Percentiles rank a stretch among this genome's conserved stretches.
Evolutionary conservation across 2,113 vertebrate genomes (phyloP).

Genomic region (Malurus alboscapulatus): DNA sequence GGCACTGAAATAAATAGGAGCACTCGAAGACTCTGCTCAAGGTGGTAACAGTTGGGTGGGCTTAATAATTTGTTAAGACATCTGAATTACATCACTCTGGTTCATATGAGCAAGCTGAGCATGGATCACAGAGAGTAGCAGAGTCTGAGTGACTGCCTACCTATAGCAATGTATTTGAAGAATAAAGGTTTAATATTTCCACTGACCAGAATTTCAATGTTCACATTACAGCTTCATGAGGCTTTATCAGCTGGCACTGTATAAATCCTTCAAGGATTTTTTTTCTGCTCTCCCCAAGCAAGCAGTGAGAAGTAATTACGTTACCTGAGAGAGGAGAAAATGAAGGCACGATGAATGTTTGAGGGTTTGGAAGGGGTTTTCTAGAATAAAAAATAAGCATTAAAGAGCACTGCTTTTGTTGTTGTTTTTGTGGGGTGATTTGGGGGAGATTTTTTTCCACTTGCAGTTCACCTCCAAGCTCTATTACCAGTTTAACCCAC

Average conservation of each 20-base stretch:
- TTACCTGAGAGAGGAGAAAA: neutral
- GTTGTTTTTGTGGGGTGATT: neutral
- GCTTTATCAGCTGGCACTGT: neutral
- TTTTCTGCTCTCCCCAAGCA: neutral
- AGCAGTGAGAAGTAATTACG: neutral
- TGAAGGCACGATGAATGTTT: neutral
- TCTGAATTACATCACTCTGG: neutral
- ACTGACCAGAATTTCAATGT: slow-evolving; percentile 14
- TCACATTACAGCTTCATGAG: neutral
- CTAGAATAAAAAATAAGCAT: neutral
- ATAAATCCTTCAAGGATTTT: neutral
- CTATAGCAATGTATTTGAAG: neutral
- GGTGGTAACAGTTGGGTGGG: neutral
- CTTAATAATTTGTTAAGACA: neutral
- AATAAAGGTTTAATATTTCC: neutral
- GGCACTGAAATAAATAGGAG: neutral
- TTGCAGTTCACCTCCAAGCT: neutral
- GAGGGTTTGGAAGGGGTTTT: fast-evolving
- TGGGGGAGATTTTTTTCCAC: fast-evolving
- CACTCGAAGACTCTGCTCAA: neutral
- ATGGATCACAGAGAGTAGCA: neutral
- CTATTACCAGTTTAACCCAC: slow-evolving; percentile 9
- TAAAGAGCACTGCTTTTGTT: neutral
- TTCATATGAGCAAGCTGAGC: neutral
- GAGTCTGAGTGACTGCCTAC: neutral